A percentile compares a stretch with the other conserved stretches of the same genome.
Evolutionary conservation across 1,140 invertebrate species (phyloP).

Genomic region (Hypothenemus hampei): DNA sequence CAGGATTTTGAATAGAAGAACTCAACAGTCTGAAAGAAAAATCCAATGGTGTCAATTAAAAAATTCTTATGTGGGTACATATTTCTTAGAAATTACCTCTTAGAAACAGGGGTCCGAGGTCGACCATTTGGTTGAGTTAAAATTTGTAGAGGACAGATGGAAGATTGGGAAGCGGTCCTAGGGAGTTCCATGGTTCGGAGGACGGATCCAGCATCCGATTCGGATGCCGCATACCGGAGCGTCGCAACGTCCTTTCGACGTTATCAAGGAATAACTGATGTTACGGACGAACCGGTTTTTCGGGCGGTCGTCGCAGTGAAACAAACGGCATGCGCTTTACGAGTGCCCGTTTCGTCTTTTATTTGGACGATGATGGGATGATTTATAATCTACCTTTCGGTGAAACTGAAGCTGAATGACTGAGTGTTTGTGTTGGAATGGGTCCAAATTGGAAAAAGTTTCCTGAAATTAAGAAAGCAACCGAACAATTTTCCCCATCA

Average conservation of each 20-base stretch:
- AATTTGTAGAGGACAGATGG: slow-evolving; percentile 38
- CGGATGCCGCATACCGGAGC: slow-evolving; percentile 21
- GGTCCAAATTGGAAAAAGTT: too few relatives aligned
- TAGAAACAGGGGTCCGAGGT: slow-evolving; percentile 38
- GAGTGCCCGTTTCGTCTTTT: too few relatives aligned
- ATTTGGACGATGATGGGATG: not conserved
- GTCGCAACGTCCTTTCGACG: slow-evolving; percentile 18
- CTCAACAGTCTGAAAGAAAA: slow-evolving; percentile 30
- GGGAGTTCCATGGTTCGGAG: slow-evolving; percentile 40
- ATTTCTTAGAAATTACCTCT: slow-evolving; percentile 21
- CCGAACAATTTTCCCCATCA: too few relatives aligned
- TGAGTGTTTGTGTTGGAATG: too few relatives aligned
- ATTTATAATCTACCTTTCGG: too few relatives aligned
- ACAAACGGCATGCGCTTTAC: slow-evolving; percentile 16
- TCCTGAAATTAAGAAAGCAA: too few relatives aligned
- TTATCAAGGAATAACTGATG: slow-evolving; percentile 14
- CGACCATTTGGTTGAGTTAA: slow-evolving; percentile 32
- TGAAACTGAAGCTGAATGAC: too few relatives aligned
- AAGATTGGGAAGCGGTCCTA: slow-evolving; percentile 42
- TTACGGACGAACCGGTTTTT: slow-evolving; percentile 3
- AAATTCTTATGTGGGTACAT: not conserved
- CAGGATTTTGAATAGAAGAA: slow-evolving; percentile 28
- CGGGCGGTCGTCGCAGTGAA: slow-evolving; percentile 22
- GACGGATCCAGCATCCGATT: slow-evolving; percentile 33
- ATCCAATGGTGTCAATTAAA: not conserved